Percentiles rank a stretch among this genome's conserved stretches.
Conservation (phyloP, 2,888 invertebrate species). For the Dioctria rufipes region DNA sequence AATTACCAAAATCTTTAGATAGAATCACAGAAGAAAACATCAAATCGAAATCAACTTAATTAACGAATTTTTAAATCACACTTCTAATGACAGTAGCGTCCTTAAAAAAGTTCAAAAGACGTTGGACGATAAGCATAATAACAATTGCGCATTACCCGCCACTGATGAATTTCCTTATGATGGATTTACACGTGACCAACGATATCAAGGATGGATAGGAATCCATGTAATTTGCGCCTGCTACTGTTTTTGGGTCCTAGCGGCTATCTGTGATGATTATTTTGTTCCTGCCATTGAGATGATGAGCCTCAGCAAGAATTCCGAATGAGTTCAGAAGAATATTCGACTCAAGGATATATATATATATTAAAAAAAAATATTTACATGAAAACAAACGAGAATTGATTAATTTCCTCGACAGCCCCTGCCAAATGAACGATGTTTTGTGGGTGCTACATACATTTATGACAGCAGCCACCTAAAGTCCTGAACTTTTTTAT, state of each 20-base stretch:
- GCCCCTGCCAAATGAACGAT: constrained; percentile 75
- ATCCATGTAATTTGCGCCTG: constrained; percentile 66
- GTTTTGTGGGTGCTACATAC: constrained; percentile 91
- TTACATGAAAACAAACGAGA: neutral
- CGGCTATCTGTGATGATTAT: constrained; percentile 87
- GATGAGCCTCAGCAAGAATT: constrained; percentile 82
- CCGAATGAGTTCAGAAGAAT: neutral
- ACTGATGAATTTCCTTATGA: constrained; percentile 86
- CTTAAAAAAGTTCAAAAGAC: too few species aligned
- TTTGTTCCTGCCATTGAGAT: constrained; percentile 90
- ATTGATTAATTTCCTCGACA: constrained; percentile 2
- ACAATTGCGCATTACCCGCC: constrained; percentile 82
- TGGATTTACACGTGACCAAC: constrained; percentile 78
- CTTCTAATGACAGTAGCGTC: neutral
- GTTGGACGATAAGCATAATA: constrained; percentile 55
- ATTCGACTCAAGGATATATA: neutral
- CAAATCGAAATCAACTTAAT: neutral
- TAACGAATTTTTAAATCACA: neutral
- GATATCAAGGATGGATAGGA: constrained; percentile 71
- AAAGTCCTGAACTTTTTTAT: constrained; percentile 89
- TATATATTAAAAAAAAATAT: neutral
- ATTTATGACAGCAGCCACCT: constrained; percentile 92
- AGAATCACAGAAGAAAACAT: neutral
- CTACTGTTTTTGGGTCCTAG: constrained; percentile 86
- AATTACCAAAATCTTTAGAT: neutral